Evolutionary conservation across 2,797 vertebrate species (phyloP).

Genomic region (Acanthis flammea): DNA sequence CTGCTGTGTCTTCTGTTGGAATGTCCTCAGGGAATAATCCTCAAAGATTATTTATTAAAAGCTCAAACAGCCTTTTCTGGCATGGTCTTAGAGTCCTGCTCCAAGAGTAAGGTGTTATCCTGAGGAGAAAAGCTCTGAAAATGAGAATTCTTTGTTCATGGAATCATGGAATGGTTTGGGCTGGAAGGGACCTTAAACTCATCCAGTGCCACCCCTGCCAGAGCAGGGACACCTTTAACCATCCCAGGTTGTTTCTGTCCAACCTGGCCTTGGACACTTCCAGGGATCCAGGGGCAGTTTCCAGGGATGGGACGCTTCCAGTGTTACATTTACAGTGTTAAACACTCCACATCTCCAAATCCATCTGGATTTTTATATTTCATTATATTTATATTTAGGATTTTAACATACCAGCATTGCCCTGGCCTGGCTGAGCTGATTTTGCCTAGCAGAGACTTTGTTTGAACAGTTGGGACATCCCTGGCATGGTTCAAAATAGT

Average conservation of each 20-base stretch:
- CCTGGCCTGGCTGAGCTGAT: neutral
- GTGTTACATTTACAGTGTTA: fast-evolving
- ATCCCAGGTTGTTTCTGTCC: neutral
- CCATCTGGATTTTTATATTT: neutral
- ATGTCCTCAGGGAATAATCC: neutral
- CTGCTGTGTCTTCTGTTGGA: neutral
- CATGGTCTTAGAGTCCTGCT: neutral
- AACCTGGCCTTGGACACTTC: neutral
- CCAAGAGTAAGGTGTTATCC: neutral
- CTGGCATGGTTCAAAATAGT: fast-evolving
- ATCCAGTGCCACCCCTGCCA: neutral
- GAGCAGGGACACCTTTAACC: neutral
- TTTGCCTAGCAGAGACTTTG: neutral
- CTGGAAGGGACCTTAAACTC: neutral
- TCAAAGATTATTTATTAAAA: neutral
- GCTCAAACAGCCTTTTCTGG: neutral
- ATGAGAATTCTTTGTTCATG: neutral
- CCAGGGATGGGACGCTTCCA: neutral
- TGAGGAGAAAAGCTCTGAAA: neutral
- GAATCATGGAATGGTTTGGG: neutral
- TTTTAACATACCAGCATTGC: fast-evolving
- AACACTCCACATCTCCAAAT: neutral
- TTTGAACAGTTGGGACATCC: neutral
- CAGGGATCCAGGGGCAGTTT: neutral
- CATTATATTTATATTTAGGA: neutral